Base-by-base conservation (phyloP, 2,888 invertebrate species). In the Hirtodrosophila trivittata region DNA sequence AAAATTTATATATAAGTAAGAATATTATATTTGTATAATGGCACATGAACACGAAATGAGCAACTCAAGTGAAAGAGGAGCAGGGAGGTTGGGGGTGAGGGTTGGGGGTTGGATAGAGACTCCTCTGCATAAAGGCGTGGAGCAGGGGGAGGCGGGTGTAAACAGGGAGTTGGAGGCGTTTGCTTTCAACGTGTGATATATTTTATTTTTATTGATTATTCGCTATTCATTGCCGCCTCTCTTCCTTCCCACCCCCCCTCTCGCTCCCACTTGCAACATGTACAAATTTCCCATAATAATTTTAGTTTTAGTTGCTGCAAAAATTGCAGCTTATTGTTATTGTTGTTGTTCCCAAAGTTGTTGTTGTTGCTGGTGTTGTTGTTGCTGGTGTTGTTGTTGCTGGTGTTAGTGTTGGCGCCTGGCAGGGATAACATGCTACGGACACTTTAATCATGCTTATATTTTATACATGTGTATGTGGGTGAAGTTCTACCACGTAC, bases 201-300 rank as follows among this genome's bases (percentile, higher is more conserved):
- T 86, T 83, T 83, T 85, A 82, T 85, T 82, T 85, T 85, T 83
- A 83, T 83, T 83, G 82, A 83, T 83, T 83, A 83, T 82, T 77
- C 75, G 62, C 71, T 80, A 59, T 74, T 71, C 70, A 63, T 60
- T 45, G 42, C 49, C 43, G 43, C 64, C 50, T 37, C 38, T 39
- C 50, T 12, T 9, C 14, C 14, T 9, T 25, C 28, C 28, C 28
- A 9, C 28, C 7, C 28, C 28, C 28, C 21, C 12, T 7, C 25
- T 30, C 32, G 8, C 26, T n/a, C 5, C 25, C 16, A 14, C 13
- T 45, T 12, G 18, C 18, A 71, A 57, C 70, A 77, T 77, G 66
- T 71, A 77, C 72, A 77, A 77, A 77, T 77, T 77, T 77, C 69
- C 77, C 75, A 77, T 69, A 59, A 77, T 77, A 75, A 77, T 77